Evolutionary conservation across 2,797 vertebrate genomes (phyloP), one percentile per base, ranked within the genome.

Genomic region (Centroberyx gerrardi): DNA sequence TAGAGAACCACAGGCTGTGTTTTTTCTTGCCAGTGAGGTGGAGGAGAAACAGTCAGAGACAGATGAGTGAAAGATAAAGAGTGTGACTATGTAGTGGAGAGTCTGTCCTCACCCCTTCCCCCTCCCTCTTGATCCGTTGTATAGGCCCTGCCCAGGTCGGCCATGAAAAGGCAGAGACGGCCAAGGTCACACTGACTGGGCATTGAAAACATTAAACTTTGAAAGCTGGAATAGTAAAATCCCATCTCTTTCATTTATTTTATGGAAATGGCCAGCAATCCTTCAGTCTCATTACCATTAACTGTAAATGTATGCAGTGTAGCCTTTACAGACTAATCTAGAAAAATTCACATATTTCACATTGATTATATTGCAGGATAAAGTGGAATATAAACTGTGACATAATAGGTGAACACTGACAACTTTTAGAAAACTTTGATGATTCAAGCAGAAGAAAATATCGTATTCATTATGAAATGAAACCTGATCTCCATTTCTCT

Each of bases 21-120:
- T 91, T 90, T 89, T 81, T 74, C 68, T 76, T 81, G 76, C 87
- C 83, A 70, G 84, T 72, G 87, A 92, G 88, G 84, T 89, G 88
- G 88, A 91, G 88, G 87, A 87, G 88, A 92, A 88, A 90, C 73
- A 83, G 89, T 80, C 84, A 80, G 87, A 88, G 88, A 89, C 89
- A 89, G 84, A 92, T 84, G 87, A 94, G 70, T 83, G 82, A 88
- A 88, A 81, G 80, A 91, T 78, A 83, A 80, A 83, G 68, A 74
- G 54, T 56, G 70, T 36, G 51, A 85, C 52, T 72, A 63, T 72
- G 14, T 55, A 29, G 69, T 28, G 46, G 36, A 60, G 18, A 70
- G 73, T 80, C 55, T 69, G 29, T 78, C 62, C 55, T 78, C 62
- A 46, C 22, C 36, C 68, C 44, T 72, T 79, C 69, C 58, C 44